phyloP scores from a whole-genome alignment of 2,888 invertebrate genomes.

The Ophion ventricosus region DNA sequence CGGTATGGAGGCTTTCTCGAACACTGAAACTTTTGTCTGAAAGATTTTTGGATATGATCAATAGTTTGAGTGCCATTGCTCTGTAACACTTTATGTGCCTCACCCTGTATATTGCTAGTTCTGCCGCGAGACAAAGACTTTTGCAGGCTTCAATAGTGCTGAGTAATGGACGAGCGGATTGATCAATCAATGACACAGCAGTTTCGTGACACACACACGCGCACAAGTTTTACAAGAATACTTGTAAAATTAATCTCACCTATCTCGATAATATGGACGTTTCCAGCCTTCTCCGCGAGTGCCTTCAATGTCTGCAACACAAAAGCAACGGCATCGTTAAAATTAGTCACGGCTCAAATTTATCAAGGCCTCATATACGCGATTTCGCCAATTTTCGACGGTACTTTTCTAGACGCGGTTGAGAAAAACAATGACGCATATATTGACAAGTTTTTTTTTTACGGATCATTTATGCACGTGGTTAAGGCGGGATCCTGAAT shows the following conservation, averaged over 20 bases:
- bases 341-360: neutral
- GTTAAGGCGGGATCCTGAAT: too few relatives aligned
- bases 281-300: constrained; percentile 86
- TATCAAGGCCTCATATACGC: too few relatives aligned
- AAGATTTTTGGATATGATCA: too few relatives aligned
- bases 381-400: too few relatives aligned
- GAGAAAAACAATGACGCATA: too few relatives aligned
- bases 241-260: constrained; percentile 84
- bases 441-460: too few relatives aligned
- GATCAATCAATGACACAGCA: constrained; percentile 47
- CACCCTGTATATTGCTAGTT: constrained; percentile 15
- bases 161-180: constrained; percentile 37
- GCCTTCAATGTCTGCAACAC: constrained; percentile 87
- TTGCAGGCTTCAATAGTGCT: constrained; percentile 14
- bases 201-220: constrained; percentile 8
- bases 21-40: too few relatives aligned
- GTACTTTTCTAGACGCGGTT: too few relatives aligned
- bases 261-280: constrained; percentile 89
- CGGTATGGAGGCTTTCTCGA: too few relatives aligned
- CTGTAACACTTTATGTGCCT: too few relatives aligned
- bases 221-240: neutral
- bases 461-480: too few relatives aligned
- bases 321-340: neutral
- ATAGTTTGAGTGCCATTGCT: too few relatives aligned
- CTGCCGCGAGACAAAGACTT: constrained; percentile 16